Base-by-base conservation (phyloP, 2,797 vertebrate species). In the Chaenodraco wilsoni region DNA sequence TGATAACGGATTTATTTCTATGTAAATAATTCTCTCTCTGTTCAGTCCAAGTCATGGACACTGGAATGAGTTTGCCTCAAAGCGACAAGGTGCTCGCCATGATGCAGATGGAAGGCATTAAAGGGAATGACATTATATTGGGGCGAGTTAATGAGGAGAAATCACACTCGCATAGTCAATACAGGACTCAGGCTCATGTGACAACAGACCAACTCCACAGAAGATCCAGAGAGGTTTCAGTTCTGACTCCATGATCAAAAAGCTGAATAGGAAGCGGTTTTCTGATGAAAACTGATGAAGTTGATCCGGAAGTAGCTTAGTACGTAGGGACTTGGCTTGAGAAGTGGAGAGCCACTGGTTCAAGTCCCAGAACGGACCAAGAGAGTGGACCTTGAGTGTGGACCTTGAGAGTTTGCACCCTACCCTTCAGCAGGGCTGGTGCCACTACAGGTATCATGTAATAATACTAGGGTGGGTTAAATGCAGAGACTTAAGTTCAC, bases 1-100 rank as follows among this genome's bases (percentile, higher is more conserved):
- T 71, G 66, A 86, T 80, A 83, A 84, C 76, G 66, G 60, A 76
- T 84, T 85, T 61, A 65, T 81, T 86, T 85, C 59, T 48, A 66
- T 83, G 78, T 83, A 79, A 84, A 84, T 79, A 83, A 78, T 61
- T 62, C 45, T 50, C 46, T 74, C 74, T 76, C 72, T 74, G 65
- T 51, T 73, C 65, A 65, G 72, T 56, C 49, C 69, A 65, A 46
- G 54, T 65, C 64, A 50, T 19, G 72, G 60, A 78, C 71, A 49
- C 59, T 64, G 60, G 73, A 85, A 82, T 77, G 56, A 82, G 65
- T 83, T 87, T 79, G 69, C 74, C 66, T 89, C 66, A 72, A 65
- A 85, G 65, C 44, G 16, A 62, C 23, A 43, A 31, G 0, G 12
- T 10, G 64, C 40, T 65, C n/a, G 7, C 69, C 44, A 12, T 7